A percentile compares a stretch with the other conserved stretches of the same genome.
These are phyloP conservation scores for Dermatemys mawii DNA, from an alignment of 2,113 vertebrate genomes.

Conservation along the genomic window DNA sequence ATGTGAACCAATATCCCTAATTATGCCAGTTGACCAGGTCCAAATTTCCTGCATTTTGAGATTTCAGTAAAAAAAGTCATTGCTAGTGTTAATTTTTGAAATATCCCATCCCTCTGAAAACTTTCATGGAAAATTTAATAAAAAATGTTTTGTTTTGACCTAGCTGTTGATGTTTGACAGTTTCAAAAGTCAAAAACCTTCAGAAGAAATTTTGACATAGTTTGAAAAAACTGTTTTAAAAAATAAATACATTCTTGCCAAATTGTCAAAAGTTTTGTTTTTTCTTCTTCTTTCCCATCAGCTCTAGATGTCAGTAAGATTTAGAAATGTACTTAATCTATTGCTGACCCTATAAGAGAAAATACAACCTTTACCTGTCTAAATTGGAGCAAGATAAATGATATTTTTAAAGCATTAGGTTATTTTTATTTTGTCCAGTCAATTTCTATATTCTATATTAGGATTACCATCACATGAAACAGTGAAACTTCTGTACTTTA, in stretches of 20 bases:
- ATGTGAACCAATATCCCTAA: not conserved
- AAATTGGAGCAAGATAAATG: not conserved
- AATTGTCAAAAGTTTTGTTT: not conserved
- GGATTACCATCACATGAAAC: not conserved
- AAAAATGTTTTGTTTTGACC: too few relatives aligned
- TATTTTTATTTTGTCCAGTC: not conserved
- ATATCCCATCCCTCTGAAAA: not conserved
- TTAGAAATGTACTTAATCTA: not conserved
- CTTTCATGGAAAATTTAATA: not conserved
- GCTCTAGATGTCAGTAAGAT: not conserved
- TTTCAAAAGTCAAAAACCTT: too few relatives aligned
- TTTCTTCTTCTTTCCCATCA: not conserved
- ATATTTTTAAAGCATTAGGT: not conserved
- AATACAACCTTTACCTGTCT: not conserved
- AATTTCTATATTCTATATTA: conserved; percentile 10
- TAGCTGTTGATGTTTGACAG: too few relatives aligned
- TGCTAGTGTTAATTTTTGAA: not conserved
- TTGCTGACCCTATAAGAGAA: not conserved
- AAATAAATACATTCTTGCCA: not conserved
- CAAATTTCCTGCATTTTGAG: not conserved
- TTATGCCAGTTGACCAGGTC: not conserved
- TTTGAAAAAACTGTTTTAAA: not conserved
- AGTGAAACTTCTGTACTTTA: not conserved
- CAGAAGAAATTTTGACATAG: too few relatives aligned
- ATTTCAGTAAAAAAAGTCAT: not conserved